phyloP scores from a whole-genome alignment of 2,797 vertebrate species.

The Loriculus beryllinus region DNA sequence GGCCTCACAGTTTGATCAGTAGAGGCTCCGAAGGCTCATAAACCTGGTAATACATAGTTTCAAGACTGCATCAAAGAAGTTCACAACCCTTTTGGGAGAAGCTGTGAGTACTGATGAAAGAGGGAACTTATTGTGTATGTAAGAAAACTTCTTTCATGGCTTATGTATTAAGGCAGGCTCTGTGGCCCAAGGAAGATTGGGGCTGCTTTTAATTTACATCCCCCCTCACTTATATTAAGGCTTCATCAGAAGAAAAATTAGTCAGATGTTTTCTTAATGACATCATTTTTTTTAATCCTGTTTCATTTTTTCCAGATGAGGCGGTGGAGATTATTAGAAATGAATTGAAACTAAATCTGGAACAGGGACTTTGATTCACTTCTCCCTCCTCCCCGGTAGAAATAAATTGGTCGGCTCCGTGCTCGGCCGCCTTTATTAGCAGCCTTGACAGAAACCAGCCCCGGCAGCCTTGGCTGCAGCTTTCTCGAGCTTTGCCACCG shows the following conservation, averaged over 20 bases:
- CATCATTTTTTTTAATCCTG: conserved; percentile 67
- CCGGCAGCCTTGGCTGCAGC: not conserved
- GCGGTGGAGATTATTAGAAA: conserved; percentile 54
- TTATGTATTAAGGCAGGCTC: conserved; percentile 66
- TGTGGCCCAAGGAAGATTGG: conserved; percentile 58
- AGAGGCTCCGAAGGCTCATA: conserved; percentile 62
- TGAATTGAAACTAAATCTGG: conserved; percentile 60
- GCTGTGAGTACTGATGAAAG: conserved; percentile 72
- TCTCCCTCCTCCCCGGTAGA: conserved; percentile 26
- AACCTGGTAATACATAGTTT: conserved; percentile 69
- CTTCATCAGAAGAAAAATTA: conserved; percentile 65
- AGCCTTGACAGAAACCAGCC: conserved; percentile 39
- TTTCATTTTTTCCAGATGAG: conserved; percentile 64
- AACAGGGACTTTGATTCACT: conserved; percentile 63
- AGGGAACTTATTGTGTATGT: conserved; percentile 73
- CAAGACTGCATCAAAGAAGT: conserved; percentile 72
- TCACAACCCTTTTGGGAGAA: conserved; percentile 72
- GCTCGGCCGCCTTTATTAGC: conserved; percentile 42
- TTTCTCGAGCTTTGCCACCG: not conserved
- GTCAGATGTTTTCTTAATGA: conserved; percentile 67
- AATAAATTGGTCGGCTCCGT: conserved; percentile 49
- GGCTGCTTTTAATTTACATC: conserved; percentile 73
- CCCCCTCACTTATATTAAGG: conserved; percentile 59
- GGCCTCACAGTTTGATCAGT: conserved; percentile 68
- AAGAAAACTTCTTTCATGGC: conserved; percentile 73